Conservation (phyloP, 2,797 vertebrate species). For the Argentina silus region DNA sequence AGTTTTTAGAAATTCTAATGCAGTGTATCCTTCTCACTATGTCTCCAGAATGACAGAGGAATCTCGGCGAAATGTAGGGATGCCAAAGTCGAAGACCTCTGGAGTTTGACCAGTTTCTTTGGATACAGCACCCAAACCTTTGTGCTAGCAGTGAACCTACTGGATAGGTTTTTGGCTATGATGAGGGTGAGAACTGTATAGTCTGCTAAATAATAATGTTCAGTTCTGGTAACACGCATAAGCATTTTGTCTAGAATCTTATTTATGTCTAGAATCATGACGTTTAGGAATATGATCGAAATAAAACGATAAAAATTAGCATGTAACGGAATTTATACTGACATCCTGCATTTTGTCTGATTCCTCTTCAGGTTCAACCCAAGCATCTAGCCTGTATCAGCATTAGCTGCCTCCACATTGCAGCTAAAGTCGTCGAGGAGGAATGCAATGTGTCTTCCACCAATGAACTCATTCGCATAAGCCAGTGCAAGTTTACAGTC, state of each 20-base stretch:
- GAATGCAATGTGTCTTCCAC: constrained; percentile 86
- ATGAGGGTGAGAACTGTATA: constrained; percentile 85
- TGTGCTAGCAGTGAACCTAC: constrained; percentile 93
- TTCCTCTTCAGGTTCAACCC: constrained; percentile 84
- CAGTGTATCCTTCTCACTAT: not conserved
- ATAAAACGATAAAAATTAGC: not conserved
- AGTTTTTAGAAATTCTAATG: not conserved
- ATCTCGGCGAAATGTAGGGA: constrained; percentile 91
- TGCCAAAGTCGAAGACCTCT: constrained; percentile 92
- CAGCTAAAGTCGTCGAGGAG: constrained; percentile 87
- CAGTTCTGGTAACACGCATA: not conserved
- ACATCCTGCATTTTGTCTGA: not conserved
- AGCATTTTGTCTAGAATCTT: not conserved
- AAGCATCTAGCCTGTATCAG: constrained; percentile 97
- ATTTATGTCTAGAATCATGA: not conserved
- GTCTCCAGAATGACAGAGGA: constrained; percentile 80
- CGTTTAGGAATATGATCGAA: not conserved
- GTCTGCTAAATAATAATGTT: not conserved
- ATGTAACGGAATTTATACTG: not conserved
- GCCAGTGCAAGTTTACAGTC: constrained; percentile 94
- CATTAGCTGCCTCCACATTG: constrained; percentile 92
- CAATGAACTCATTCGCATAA: constrained; percentile 93
- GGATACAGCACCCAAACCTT: constrained; percentile 95
- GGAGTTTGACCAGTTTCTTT: constrained; percentile 95
- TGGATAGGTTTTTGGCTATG: constrained; percentile 96